Evolutionary conservation across 1,140 invertebrate genomes (phyloP).

Genomic region (Belonocnema kinseyi): DNA sequence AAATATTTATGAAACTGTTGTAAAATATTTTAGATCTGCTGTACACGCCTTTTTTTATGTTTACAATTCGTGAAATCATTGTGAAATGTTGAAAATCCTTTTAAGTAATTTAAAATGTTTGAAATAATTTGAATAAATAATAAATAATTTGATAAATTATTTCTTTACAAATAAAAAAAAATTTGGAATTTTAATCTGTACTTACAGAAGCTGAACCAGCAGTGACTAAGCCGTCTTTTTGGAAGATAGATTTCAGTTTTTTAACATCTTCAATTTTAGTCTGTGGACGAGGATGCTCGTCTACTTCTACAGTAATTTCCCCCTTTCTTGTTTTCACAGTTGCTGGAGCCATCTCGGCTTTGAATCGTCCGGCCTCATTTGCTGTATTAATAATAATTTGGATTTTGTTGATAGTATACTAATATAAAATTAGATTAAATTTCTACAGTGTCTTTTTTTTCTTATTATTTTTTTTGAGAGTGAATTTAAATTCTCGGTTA

Average conservation of each 20-base stretch:
- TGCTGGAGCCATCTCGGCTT: slow-evolving; percentile 92
- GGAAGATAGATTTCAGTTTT: slow-evolving; percentile 93
- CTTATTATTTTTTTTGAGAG: no score
- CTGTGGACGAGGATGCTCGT: slow-evolving; percentile 96
- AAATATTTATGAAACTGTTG: no score
- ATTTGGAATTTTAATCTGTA: slow-evolving; percentile 40
- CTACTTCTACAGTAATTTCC: slow-evolving; percentile 85
- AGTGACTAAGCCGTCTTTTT: slow-evolving; percentile 96
- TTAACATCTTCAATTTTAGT: slow-evolving; percentile 89
- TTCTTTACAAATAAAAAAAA: no score
- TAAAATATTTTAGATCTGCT: no score
- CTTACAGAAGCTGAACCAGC: slow-evolving; percentile 96
- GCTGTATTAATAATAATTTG: slow-evolving; percentile 77
- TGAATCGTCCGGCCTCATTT: slow-evolving; percentile 91
- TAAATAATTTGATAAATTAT: no score
- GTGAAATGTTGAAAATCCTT: no score
- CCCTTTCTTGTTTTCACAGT: slow-evolving; percentile 90
- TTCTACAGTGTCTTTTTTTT: no score
- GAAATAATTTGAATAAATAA: no score
- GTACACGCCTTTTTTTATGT: no score
- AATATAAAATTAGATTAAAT: neutral
- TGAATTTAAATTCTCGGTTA: no score
- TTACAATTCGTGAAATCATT: no score
- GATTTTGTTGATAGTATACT: slow-evolving; percentile 23
- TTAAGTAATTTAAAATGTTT: no score